These are phyloP conservation scores for Lasioglossum albipes DNA, from an alignment of 1,140 invertebrate species.

Conservation along the genomic window DNA sequence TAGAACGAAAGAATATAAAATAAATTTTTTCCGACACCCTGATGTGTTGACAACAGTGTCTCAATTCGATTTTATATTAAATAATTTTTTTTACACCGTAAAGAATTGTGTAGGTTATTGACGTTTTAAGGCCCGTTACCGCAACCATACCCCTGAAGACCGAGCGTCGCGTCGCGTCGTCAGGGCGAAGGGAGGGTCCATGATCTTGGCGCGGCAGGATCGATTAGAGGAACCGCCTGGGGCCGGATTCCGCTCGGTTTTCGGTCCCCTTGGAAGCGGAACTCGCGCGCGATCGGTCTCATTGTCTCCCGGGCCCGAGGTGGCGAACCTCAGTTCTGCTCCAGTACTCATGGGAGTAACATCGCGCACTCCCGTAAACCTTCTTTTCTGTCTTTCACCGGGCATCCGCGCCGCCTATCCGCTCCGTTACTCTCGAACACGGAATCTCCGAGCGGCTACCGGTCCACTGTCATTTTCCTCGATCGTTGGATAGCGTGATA, in stretches of 20 bases:
- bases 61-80: too few species aligned
- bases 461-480: background rate
- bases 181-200: background rate
- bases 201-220: background rate
- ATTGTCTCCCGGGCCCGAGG: constrained; percentile 49
- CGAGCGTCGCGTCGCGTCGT: too few species aligned
- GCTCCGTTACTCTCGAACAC: constrained; percentile 31
- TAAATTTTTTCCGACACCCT: too few species aligned
- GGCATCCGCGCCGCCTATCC: background rate
- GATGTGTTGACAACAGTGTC: too few species aligned
- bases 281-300: constrained; percentile 33
- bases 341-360: constrained; percentile 73
- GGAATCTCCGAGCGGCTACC: too few species aligned
- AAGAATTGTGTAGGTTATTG: too few species aligned
- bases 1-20: too few species aligned
- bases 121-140: too few species aligned
- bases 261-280: constrained; percentile 32
- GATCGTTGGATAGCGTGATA: background rate
- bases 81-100: too few species aligned
- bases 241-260: constrained; percentile 24
- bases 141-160: too few species aligned
- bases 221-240: background rate
- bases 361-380: constrained; percentile 57
- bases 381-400: constrained; percentile 10
- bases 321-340: constrained; percentile 73